phyloP scores from a whole-genome alignment of 2,113 vertebrate genomes.

The Xiphorhynchus elegans region DNA sequence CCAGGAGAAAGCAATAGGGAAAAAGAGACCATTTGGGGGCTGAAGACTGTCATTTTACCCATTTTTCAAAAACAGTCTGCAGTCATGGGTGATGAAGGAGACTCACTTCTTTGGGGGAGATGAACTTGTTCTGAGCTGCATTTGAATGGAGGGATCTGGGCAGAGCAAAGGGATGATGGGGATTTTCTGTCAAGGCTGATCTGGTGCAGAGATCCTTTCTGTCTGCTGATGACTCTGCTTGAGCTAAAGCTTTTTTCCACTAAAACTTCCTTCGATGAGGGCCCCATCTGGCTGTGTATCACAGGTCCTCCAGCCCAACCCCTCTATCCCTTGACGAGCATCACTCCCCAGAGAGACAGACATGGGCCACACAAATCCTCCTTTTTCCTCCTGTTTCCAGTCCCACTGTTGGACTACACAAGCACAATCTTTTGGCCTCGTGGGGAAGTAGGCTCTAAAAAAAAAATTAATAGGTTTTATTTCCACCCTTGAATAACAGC shows the following conservation, averaged over 20 bases:
- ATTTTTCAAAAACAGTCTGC: neutral
- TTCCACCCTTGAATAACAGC: neutral
- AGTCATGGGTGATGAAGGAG: neutral
- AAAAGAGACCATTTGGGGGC: neutral
- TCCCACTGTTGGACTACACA: accelerated
- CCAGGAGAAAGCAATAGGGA: neutral
- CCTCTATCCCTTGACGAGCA: neutral
- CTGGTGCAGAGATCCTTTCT: neutral
- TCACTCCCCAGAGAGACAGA: neutral
- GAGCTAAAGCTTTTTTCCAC: neutral
- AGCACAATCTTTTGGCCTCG: neutral
- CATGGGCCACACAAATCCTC: accelerated
- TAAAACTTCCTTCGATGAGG: neutral
- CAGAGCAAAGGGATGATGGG: neutral
- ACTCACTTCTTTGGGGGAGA: neutral
- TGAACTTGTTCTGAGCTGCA: neutral
- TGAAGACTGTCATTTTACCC: neutral
- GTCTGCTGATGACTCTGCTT: neutral
- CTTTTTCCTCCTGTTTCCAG: neutral
- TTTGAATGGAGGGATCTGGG: neutral
- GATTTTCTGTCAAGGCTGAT: neutral
- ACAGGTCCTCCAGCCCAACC: neutral
- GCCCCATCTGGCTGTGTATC: neutral
- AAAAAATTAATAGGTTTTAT: neutral
- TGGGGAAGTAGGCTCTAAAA: neutral